Base-by-base conservation (phyloP, 2,888 invertebrate species). In the Cheilosia variabilis region DNA sequence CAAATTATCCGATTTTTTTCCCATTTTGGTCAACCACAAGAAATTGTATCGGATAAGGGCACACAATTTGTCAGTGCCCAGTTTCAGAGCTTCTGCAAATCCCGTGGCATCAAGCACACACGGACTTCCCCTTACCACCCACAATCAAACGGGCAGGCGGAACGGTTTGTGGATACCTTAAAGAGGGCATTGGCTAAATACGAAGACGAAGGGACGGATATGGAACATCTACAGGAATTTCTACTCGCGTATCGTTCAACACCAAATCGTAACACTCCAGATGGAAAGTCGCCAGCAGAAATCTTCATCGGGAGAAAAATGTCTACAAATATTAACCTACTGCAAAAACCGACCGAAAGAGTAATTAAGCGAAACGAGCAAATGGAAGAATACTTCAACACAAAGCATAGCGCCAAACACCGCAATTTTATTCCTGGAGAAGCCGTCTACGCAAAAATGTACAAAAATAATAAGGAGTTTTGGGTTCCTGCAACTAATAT, bases 171-270 rank as follows among this genome's bases (percentile, higher is more conserved):
- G 34, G 57, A 57, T 6, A 34, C 57, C 2, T 17, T 57, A n/a
- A 57, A 57, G 17, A 34, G 57, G 34, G 17, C 57, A 19, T 10
- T 57, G 7, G 17, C 34, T 15, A 57, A 34, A 57, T 45, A 27
- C 6, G 7, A 62, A 47, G 45, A 6, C 15, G 62, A 17, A 24
- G 62, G 45, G 19, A 69, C 57, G 47, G 34, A 69, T 57, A 31
- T n/a, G 5, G 43, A 68, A 10, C 68, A 68, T 31, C 68, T 68
- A 24, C 68, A 55, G 13, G 66, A 68, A 24, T 69, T 45, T 15
- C 17, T 58, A 31, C 15, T 58, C 5, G 45, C 69, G 27, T 69
- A 69, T 27, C 62, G 62, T 15, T 43, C 62, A 22, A 45, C 15
- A 24, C 62, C 45, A 2, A 62, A 62, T 45, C 43, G 31, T 17